Conservation (phyloP, 2,888 invertebrate species). For the Onthophagus sagittarius region DNA sequence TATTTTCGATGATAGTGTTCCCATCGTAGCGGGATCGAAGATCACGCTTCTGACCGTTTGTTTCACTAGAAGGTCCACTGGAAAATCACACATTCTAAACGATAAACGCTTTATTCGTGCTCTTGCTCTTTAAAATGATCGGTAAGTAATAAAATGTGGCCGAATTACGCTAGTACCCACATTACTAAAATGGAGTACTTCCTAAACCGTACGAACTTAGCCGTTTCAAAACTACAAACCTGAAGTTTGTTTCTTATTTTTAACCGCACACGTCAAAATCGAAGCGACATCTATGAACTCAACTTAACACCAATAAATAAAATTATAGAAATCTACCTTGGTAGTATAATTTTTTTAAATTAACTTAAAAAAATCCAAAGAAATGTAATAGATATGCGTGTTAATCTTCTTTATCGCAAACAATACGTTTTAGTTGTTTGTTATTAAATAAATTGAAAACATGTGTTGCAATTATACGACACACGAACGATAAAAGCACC, state of each 20-base stretch:
- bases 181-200: slow-evolving; percentile 25
- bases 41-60: slow-evolving; percentile 26
- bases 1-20: slow-evolving; percentile 27
- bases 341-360: too few species aligned
- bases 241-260: neutral
- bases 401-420: too few species aligned
- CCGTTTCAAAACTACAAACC: neutral
- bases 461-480: too few species aligned
- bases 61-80: slow-evolving; percentile 27
- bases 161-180: slow-evolving; percentile 20
- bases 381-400: too few species aligned
- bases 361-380: too few species aligned
- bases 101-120: slow-evolving; percentile 2
- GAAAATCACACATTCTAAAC: slow-evolving; percentile 30
- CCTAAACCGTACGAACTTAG: slow-evolving; percentile 18
- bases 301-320: too few species aligned
- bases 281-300: too few species aligned
- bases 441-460: too few species aligned
- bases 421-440: too few species aligned
- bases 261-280: neutral
- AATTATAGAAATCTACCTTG: too few species aligned
- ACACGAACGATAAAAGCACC: too few species aligned
- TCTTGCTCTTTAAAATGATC: slow-evolving; percentile 3
- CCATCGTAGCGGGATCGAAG: slow-evolving; percentile 29
- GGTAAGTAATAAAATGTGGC: slow-evolving; percentile 6